phyloP scores from a whole-genome alignment of 2,888 invertebrate species.

The Axea sp. region DNA sequence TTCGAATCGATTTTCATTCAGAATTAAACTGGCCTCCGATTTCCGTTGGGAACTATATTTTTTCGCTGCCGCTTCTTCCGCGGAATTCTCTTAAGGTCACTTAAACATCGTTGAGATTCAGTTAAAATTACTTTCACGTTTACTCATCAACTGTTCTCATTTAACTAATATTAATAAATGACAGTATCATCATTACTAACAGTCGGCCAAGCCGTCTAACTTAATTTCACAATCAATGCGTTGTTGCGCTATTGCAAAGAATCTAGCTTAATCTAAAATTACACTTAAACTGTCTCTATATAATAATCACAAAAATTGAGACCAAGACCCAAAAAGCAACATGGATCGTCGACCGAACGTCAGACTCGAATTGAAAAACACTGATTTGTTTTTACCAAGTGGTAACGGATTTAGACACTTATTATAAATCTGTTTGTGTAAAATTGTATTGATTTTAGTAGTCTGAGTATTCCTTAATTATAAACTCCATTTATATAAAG shows the following conservation, averaged over 20 bases:
- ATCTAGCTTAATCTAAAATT: conserved; percentile 73
- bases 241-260: conserved; percentile 68
- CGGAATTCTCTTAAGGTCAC: conserved; percentile 44
- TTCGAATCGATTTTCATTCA: conserved; percentile 16
- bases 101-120: conserved; percentile 40
- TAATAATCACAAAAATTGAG: conserved; percentile 79
- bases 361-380: conserved; percentile 3
- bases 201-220: conserved; percentile 38
- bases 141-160: conserved; percentile 27
- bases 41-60: conserved; percentile 11
- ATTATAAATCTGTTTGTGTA: no score
- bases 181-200: conserved; percentile 28
- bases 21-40: conserved; percentile 42
- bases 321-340: conserved; percentile 74
- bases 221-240: conserved; percentile 43
- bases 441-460: no score
- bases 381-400: no score
- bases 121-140: conserved; percentile 30
- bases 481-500: no score
- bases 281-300: conserved; percentile 72
- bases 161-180: conserved; percentile 37
- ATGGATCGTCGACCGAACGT: conserved; percentile 54
- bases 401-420: no score
- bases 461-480: no score
- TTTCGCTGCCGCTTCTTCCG: conserved; percentile 3